Percentiles rank a stretch among this genome's conserved stretches.
phyloP scores from a whole-genome alignment of 2,888 invertebrate genomes.

The Bhutanitis thaidina region DNA sequence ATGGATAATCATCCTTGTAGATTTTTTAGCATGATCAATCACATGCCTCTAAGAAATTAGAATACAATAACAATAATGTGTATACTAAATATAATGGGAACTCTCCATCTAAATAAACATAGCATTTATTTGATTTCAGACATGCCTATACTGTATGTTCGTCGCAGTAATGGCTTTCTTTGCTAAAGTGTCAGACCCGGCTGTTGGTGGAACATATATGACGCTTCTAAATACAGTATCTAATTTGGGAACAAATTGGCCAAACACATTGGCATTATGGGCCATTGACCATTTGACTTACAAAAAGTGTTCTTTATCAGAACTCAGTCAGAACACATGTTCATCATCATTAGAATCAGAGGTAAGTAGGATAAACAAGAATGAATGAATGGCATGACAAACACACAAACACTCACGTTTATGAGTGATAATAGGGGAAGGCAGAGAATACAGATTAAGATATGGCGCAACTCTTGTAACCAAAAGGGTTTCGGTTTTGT shows the following conservation, averaged over 20 bases:
- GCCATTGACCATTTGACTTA: conserved; percentile 93
- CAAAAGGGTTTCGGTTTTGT: no score
- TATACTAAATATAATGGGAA: no score
- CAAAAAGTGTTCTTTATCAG: conserved; percentile 82
- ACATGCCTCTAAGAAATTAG: no score
- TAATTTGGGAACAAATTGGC: conserved; percentile 99
- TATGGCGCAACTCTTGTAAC: no score
- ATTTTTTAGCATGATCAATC: no score
- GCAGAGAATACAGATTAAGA: no score
- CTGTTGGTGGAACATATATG: conserved; percentile 99
- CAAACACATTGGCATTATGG: conserved; percentile 93
- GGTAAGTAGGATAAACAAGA: conserved; percentile 75
- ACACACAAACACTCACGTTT: no score
- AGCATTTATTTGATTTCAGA: conserved; percentile 73
- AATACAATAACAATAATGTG: no score
- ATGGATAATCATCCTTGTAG: no score
- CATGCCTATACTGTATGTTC: conserved; percentile 97
- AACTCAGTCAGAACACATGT: conserved; percentile 81
- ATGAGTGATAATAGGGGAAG: no score
- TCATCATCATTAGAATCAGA: conserved; percentile 81
- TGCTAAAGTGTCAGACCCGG: conserved; percentile 97
- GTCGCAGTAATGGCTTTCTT: conserved; percentile 99
- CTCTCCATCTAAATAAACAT: no score
- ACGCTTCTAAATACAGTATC: conserved; percentile 97
- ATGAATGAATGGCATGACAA: no score